A percentile compares a stretch with the other conserved stretches of the same genome.
These are phyloP conservation scores for Paedocypris sp. DNA, from an alignment of 2,113 vertebrate species.

Conservation along the genomic window DNA sequence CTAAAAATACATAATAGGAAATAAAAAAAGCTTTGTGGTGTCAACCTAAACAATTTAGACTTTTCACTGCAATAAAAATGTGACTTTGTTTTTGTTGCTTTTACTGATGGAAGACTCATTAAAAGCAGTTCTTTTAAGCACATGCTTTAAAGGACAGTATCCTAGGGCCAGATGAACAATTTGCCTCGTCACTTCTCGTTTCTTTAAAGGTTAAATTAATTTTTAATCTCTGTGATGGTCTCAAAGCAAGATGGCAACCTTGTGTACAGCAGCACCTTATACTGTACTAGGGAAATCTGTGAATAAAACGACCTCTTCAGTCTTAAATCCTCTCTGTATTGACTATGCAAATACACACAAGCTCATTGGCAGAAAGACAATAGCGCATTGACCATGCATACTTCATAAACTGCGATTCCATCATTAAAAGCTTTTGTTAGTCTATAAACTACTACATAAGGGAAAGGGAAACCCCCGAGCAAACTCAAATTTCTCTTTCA, in stretches of 20 bases:
- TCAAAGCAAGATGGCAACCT: too few species aligned
- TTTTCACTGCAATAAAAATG: neutral
- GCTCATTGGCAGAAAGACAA: neutral
- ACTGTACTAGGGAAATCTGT: too few species aligned
- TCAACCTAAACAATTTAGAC: neutral
- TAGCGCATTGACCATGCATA: neutral
- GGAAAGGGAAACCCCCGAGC: neutral
- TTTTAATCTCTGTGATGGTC: neutral
- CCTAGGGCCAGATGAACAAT: neutral
- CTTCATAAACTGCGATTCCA: neutral
- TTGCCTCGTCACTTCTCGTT: neutral
- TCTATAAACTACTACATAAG: neutral
- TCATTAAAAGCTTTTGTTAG: neutral
- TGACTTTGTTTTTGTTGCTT: neutral
- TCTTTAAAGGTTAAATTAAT: slow-evolving; percentile 9
- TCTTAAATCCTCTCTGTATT: neutral
- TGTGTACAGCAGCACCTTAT: too few species aligned
- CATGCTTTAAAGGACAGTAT: slow-evolving; percentile 13
- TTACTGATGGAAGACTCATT: neutral
- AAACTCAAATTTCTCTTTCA: neutral
- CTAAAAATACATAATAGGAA: too few species aligned
- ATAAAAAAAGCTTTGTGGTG: neutral
- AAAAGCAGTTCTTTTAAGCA: slow-evolving; percentile 8
- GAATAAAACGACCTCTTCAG: neutral
- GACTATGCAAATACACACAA: neutral